Conservation (phyloP, 1,140 invertebrate species). For the Episyrphus balteatus region DNA sequence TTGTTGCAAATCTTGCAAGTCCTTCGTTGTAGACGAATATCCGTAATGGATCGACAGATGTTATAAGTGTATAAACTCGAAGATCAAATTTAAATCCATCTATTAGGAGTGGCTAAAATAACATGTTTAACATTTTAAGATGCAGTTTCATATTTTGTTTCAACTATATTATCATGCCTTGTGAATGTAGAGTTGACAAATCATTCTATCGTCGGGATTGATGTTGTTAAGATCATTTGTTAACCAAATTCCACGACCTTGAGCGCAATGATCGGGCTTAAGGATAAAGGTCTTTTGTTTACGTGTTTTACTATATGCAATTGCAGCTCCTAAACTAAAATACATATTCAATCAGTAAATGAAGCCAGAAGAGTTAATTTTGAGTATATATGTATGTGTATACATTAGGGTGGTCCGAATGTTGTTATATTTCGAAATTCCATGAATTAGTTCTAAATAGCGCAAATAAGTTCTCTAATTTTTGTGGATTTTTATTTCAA, state of each 20-base stretch:
- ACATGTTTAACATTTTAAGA: not conserved
- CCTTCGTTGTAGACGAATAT: slow-evolving; percentile 95
- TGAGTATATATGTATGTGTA: slow-evolving; percentile 1
- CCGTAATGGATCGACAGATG: slow-evolving; percentile 84
- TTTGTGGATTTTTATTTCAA: no score
- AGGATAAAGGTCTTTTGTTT: slow-evolving; percentile 74
- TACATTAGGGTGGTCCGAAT: no score
- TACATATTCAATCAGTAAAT: no score
- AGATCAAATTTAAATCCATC: slow-evolving; percentile 98
- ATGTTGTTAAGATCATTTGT: slow-evolving; percentile 64
- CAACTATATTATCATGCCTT: slow-evolving; percentile 35
- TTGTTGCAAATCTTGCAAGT: slow-evolving; percentile 80
- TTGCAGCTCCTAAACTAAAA: slow-evolving; percentile 26
- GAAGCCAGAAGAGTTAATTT: no score
- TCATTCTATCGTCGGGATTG: slow-evolving; percentile 64
- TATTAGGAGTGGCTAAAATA: slow-evolving; percentile 64
- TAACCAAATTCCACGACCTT: slow-evolving; percentile 76
- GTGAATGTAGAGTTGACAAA: slow-evolving; percentile 69
- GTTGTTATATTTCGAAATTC: no score
- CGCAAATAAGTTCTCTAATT: no score
- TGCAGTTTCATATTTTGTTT: no score
- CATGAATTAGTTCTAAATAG: no score
- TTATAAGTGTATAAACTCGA: slow-evolving; percentile 85
- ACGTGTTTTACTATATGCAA: slow-evolving; percentile 43
- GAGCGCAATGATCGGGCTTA: slow-evolving; percentile 79